These are phyloP conservation scores for Pycnonotus jocosus DNA, from an alignment of 2,113 vertebrate species.

Conservation along the genomic window DNA sequence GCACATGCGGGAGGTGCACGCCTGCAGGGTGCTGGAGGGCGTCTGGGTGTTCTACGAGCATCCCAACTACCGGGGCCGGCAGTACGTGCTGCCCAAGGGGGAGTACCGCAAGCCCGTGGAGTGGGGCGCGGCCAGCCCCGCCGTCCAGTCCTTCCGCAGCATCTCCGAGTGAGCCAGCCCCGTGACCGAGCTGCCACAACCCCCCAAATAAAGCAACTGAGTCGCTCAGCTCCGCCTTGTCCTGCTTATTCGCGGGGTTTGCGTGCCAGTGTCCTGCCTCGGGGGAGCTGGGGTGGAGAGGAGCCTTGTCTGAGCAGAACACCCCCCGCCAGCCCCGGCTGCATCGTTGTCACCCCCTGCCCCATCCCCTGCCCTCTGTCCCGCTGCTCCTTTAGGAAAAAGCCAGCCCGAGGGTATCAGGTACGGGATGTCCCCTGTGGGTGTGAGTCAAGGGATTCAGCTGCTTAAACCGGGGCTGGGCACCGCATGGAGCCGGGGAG, in stretches of 20 bases:
- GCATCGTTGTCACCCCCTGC: fast-evolving
- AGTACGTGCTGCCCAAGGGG: conserved; percentile 90
- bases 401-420: fast-evolving
- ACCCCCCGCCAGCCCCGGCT: fast-evolving
- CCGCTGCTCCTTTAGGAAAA: neutral
- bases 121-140: conserved; percentile 81
- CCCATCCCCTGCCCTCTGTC: neutral
- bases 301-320: neutral
- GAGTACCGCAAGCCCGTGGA: conserved; percentile 87
- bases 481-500: fast-evolving
- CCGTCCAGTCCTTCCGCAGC: conserved; percentile 85
- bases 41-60: conserved; percentile 93
- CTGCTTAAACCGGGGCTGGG: neutral
- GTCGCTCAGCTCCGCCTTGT: conserved; percentile 17
- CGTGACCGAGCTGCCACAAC: fast-evolving
- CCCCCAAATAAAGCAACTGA: conserved; percentile 64
- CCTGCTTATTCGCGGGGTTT: neutral
- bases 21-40: conserved; percentile 87
- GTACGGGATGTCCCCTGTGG: neutral
- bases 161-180: conserved; percentile 68
- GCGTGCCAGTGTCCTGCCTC: fast-evolving
- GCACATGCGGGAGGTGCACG: conserved; percentile 84
- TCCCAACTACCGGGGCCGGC: conserved; percentile 86
- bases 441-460: neutral
- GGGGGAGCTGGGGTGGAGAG: neutral